phyloP scores from a whole-genome alignment of 2,113 vertebrate genomes.

The Okapia johnstoni region DNA sequence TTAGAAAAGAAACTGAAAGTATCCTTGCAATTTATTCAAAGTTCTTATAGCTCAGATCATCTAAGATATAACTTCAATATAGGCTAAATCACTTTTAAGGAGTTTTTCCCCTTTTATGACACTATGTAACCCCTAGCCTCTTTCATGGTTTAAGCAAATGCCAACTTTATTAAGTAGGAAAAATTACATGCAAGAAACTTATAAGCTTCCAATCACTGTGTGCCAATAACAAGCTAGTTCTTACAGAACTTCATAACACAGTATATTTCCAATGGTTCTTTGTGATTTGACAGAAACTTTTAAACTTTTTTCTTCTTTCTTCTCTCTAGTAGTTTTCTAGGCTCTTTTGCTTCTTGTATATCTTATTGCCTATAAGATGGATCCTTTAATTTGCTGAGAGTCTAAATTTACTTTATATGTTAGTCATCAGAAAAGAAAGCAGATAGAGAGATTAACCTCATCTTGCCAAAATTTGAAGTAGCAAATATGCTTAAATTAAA shows the following conservation, averaged over 20 bases:
- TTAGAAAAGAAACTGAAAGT: background rate
- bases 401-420: constrained; percentile 28
- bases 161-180: constrained; percentile 48
- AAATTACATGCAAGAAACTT: constrained; percentile 6
- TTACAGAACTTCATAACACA: constrained; percentile 1
- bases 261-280: background rate
- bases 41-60: background rate
- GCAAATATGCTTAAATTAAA: background rate
- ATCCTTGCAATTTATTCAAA: background rate
- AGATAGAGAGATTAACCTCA: background rate
- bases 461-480: background rate
- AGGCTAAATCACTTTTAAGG: constrained; percentile 4
- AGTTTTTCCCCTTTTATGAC: background rate
- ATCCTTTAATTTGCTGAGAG: background rate
- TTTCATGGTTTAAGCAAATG: constrained; percentile 32
- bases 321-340: background rate
- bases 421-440: constrained; percentile 1
- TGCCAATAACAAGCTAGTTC: background rate
- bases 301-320: background rate
- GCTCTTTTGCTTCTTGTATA: background rate
- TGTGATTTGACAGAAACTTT: background rate
- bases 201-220: background rate
- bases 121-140: background rate
- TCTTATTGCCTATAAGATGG: background rate
- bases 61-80: constrained; percentile 53